phyloP scores from a whole-genome alignment of 2,888 invertebrate species.

The Zaprionus obscuricornis region DNA sequence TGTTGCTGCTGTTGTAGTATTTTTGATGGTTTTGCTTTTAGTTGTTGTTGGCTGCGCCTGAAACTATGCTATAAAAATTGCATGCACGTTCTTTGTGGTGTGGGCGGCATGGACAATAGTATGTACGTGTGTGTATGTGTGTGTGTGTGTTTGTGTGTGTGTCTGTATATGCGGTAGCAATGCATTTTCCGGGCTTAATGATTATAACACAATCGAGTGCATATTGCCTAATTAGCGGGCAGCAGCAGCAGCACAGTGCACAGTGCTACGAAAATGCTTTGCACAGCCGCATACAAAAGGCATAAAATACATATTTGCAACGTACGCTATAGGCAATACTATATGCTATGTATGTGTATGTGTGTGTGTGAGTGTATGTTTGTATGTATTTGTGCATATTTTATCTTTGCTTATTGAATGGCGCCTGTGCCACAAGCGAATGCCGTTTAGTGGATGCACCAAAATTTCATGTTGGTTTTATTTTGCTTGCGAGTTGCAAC shows the following conservation, averaged over 20 bases:
- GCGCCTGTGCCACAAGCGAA: conserved; percentile 39
- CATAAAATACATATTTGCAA: conserved; percentile 64
- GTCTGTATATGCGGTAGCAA: conserved; percentile 33
- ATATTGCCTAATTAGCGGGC: conserved; percentile 77
- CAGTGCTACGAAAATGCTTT: conserved; percentile 34
- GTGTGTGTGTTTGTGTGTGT: conserved; percentile 11
- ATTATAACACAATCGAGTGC: conserved; percentile 78
- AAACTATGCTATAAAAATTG: conserved; percentile 20
- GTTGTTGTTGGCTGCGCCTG: too few relatives aligned
- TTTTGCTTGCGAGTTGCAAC: conserved; percentile 22
- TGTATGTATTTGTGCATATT: conserved; percentile 49
- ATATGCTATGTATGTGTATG: conserved; percentile 3
- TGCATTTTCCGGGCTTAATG: conserved; percentile 71
- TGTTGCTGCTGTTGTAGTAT: conserved; percentile 13
- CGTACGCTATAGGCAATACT: conserved; percentile 22
- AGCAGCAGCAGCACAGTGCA: conserved; percentile 30
- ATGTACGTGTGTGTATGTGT: conserved; percentile 6
- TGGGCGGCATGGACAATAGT: too few relatives aligned
- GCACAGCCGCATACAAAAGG: conserved; percentile 55
- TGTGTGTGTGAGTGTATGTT: conserved; percentile 12
- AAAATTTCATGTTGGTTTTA: conserved; percentile 64
- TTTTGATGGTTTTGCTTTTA: too few relatives aligned
- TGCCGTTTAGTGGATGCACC: conserved; percentile 47
- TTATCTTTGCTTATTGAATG: conserved; percentile 65
- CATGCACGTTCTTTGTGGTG: not conserved